Conservation (phyloP, 2,113 vertebrate species). For the Erinaceus europaeus region DNA sequence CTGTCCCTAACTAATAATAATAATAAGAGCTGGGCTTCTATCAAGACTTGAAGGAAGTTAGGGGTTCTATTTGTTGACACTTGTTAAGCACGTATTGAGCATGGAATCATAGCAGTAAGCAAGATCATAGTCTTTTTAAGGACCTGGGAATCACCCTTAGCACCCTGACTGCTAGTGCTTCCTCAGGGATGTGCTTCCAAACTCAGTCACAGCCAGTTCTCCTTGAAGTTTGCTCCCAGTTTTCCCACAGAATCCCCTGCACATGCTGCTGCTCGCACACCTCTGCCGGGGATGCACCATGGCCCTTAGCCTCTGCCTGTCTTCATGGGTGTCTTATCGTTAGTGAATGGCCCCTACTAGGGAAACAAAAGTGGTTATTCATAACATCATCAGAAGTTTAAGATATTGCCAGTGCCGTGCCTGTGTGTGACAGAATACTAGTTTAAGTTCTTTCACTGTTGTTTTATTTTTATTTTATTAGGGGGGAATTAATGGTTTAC, state of each 20-base stretch:
- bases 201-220: neutral
- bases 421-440: no score
- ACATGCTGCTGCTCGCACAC: neutral
- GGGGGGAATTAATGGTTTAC: no score
- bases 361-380: neutral
- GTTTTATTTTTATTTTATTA: no score
- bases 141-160: neutral
- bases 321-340: neutral
- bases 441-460: no score
- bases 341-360: neutral
- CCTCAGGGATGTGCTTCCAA: neutral
- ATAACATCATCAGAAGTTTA: neutral
- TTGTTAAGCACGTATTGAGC: neutral
- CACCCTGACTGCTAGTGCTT: neutral
- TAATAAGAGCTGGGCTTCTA: neutral
- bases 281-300: neutral
- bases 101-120: neutral
- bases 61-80: neutral
- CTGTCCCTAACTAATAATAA: no score
- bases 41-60: neutral
- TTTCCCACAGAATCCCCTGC: neutral
- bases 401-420: no score
- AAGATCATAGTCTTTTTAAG: neutral
- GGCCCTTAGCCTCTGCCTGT: neutral
- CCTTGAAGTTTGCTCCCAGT: neutral